Percentiles rank a stretch among this genome's conserved stretches.
phyloP scores from a whole-genome alignment of 1,140 invertebrate genomes.

The Lethrus apterus region DNA sequence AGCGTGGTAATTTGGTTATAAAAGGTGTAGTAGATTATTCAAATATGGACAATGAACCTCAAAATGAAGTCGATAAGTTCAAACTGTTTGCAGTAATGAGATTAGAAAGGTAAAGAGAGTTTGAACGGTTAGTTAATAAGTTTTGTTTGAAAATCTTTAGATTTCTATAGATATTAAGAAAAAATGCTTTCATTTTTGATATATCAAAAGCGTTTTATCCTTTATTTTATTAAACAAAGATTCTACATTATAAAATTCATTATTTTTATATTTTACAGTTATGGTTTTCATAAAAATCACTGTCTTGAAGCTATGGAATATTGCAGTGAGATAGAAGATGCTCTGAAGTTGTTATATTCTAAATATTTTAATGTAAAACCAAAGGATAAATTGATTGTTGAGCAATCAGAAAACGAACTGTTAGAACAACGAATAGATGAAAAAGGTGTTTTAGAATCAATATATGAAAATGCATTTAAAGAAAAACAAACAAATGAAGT shows the following conservation, averaged over 20 bases:
- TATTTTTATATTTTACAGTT: constrained; percentile 43
- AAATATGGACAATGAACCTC: constrained; percentile 42
- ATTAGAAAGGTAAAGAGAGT: constrained; percentile 53
- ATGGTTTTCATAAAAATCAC: constrained; percentile 64
- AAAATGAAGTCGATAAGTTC: constrained; percentile 50
- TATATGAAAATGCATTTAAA: constrained; percentile 59
- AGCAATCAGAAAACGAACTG: constrained; percentile 47
- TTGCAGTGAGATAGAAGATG: constrained; percentile 56
- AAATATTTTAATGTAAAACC: constrained; percentile 55
- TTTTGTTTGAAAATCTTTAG: too few relatives aligned
- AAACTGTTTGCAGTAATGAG: constrained; percentile 61
- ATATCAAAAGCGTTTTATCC: too few relatives aligned
- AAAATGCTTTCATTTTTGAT: too few relatives aligned
- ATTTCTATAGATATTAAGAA: too few relatives aligned
- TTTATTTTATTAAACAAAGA: too few relatives aligned
- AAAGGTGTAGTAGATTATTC: constrained; percentile 69
- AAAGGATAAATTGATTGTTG: constrained; percentile 29
- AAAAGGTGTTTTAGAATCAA: constrained; percentile 63
- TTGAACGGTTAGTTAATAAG: constrained; percentile 16
- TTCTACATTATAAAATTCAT: constrained; percentile 2
- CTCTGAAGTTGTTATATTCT: constrained; percentile 57
- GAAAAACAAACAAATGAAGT: constrained; percentile 57
- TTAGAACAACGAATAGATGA: constrained; percentile 59
- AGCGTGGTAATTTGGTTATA: constrained; percentile 61
- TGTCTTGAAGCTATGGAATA: constrained; percentile 62